These are phyloP conservation scores for Osmerus eperlanus DNA, from an alignment of 2,113 vertebrate species.

Conservation along the genomic window DNA sequence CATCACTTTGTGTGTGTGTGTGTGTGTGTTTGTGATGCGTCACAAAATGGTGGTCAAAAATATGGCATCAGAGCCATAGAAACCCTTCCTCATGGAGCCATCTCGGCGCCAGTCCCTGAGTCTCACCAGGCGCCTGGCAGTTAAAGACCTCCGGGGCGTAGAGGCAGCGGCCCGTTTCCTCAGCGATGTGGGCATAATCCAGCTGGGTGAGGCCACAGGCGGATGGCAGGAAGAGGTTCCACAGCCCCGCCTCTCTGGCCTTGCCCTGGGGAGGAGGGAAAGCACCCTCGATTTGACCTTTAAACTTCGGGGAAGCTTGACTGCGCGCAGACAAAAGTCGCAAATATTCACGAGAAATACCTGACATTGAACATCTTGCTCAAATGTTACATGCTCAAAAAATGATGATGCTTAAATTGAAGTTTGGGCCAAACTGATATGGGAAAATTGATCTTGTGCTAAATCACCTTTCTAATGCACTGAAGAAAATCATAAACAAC, in stretches of 20 bases:
- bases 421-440: no score
- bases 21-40: no score
- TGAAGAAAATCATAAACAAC: no score
- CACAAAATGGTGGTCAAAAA: no score
- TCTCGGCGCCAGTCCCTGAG: not conserved
- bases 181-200: constrained; percentile 89
- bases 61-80: no score
- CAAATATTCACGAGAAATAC: no score
- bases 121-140: constrained; percentile 89
- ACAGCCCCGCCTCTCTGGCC: constrained; percentile 83
- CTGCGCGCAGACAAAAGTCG: not conserved
- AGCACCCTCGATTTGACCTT: not conserved
- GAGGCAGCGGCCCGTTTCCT: constrained; percentile 84
- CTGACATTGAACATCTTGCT: no score
- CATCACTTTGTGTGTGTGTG: no score
- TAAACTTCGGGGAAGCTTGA: not conserved
- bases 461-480: no score
- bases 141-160: constrained; percentile 90
- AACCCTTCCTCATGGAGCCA: not conserved
- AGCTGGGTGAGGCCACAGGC: constrained; percentile 85
- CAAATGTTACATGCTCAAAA: no score
- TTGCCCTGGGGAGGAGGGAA: constrained; percentile 66
- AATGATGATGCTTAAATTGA: no score
- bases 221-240: constrained; percentile 91
- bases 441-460: no score